A percentile compares a stretch with the other conserved stretches of the same genome.
These are phyloP conservation scores for Stomatorhinus walkeri DNA, from an alignment of 2,797 vertebrate genomes.

Conservation along the genomic window DNA sequence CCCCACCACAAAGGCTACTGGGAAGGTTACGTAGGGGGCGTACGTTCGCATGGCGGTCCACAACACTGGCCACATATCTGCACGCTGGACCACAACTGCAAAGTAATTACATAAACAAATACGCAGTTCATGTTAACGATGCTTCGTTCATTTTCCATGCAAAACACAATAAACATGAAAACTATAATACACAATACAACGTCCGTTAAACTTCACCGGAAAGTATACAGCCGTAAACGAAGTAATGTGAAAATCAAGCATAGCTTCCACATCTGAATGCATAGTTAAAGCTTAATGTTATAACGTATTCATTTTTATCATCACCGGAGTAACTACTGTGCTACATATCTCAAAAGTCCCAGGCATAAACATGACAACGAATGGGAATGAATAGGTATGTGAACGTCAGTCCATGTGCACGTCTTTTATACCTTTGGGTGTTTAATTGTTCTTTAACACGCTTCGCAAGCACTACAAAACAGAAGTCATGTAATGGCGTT, in stretches of 20 bases:
- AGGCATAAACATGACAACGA: not conserved
- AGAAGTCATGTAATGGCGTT: not conserved
- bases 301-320: not conserved
- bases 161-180: not conserved
- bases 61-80: slow-evolving; percentile 82
- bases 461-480: not conserved
- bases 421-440: not conserved
- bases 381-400: not conserved
- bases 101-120: not conserved
- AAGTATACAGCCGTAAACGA: not conserved
- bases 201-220: not conserved
- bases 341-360: not conserved
- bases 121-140: not conserved
- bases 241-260: not conserved
- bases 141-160: not conserved
- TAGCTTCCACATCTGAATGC: not conserved
- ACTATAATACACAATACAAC: not conserved
- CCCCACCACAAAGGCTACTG: slow-evolving; percentile 89
- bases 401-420: not conserved
- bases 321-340: not conserved
- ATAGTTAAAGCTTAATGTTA: not conserved
- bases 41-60: slow-evolving; percentile 79
- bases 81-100: not conserved
- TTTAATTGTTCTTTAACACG: not conserved
- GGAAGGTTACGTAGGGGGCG: slow-evolving; percentile 92